These are phyloP conservation scores for Leistus spinibarbis DNA, from an alignment of 2,888 invertebrate genomes.

Conservation along the genomic window DNA sequence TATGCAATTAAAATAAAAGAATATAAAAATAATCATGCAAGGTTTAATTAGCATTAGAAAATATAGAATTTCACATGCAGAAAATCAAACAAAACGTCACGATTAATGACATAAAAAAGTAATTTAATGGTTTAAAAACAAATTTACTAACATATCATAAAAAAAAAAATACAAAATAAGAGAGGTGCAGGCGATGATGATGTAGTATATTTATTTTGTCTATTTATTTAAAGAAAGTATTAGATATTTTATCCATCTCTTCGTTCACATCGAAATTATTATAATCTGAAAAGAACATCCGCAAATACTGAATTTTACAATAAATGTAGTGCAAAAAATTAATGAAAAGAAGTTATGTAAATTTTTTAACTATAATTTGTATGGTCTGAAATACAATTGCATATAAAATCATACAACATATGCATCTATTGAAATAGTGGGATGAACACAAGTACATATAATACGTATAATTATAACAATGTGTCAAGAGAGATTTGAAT, in stretches of 20 bases:
- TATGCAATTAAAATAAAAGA: conserved; percentile 3
- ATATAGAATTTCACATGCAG: neutral
- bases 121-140: conserved; percentile 11
- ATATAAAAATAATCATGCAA: conserved; percentile 15
- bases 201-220: too few relatives aligned
- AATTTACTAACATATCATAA: conserved; percentile 8
- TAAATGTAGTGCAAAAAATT: too few relatives aligned
- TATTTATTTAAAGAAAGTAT: too few relatives aligned
- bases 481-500: neutral
- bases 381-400: too few relatives aligned
- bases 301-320: too few relatives aligned
- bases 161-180: neutral
- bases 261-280: too few relatives aligned
- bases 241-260: too few relatives aligned
- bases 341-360: too few relatives aligned
- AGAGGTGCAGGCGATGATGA: conserved; percentile 22
- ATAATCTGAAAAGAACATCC: too few relatives aligned
- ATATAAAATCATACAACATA: too few relatives aligned
- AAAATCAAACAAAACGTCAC: neutral
- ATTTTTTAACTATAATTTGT: too few relatives aligned
- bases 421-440: neutral
- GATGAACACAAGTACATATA: neutral
- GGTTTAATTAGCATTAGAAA: neutral
- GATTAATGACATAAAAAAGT: conserved; percentile 5
- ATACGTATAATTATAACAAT: neutral